phyloP scores from a whole-genome alignment of 2,797 vertebrate species.

The Phrynocephalus vlangalii region DNA sequence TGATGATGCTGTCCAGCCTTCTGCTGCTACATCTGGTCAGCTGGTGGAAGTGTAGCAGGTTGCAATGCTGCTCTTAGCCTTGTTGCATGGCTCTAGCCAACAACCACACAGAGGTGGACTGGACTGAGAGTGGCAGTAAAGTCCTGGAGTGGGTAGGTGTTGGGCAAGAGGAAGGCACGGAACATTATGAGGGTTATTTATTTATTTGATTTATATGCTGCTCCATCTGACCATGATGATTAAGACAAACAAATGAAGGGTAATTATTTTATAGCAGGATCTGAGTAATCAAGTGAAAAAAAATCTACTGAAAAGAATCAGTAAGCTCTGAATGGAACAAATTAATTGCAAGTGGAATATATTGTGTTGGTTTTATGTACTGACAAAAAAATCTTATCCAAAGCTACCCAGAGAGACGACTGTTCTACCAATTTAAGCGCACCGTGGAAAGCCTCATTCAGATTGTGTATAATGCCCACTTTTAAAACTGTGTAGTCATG shows the following conservation, averaged over 20 bases:
- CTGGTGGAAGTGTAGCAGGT: too few relatives aligned
- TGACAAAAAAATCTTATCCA: background rate
- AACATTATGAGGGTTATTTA: too few relatives aligned
- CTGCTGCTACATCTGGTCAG: too few relatives aligned
- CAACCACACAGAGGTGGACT: too few relatives aligned
- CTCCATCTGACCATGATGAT: background rate
- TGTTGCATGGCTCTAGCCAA: too few relatives aligned
- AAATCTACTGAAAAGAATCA: background rate
- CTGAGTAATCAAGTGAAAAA: background rate
- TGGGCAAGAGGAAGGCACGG: too few relatives aligned
- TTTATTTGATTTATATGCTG: too few relatives aligned
- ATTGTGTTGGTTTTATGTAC: background rate
- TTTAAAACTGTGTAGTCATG: background rate
- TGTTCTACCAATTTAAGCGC: background rate
- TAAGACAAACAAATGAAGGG: background rate
- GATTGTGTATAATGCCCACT: background rate
- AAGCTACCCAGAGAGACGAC: background rate
- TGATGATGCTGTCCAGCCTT: too few relatives aligned
- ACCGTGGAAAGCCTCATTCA: background rate
- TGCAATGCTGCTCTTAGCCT: too few relatives aligned
- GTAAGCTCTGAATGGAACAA: background rate
- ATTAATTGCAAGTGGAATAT: background rate
- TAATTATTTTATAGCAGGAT: background rate
- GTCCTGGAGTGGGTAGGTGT: too few relatives aligned
- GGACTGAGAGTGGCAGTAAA: too few relatives aligned